Base-by-base conservation (phyloP, 2,113 vertebrate species). In the Rallus limicola region DNA sequence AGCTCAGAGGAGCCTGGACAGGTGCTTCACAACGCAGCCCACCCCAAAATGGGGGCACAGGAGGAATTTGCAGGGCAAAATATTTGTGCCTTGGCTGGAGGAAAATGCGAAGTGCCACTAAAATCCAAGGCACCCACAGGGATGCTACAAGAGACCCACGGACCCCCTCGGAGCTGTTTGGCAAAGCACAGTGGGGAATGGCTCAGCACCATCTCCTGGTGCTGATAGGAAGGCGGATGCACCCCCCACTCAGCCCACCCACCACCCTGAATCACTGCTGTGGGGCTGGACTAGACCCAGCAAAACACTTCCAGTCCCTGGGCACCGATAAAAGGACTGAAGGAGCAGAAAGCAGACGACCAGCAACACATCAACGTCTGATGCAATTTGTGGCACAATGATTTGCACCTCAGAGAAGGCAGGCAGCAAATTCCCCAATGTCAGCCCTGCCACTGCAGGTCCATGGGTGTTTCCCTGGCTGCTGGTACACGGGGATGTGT, bases 221-320 rank as follows among this genome's bases (percentile, higher is more conserved):
- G 63, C 46, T 1, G 2, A 44, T 4, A 23, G 56, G 25, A 58
- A 59, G 2, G 10, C 0, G 0, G 31, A 1, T 3, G 8, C 1
- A 6, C 16, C n/a, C n/a, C 17, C 28, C 26, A 24, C 23, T 44
- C 53, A 52, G 77, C 38, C 62, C 55, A 60, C 5, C 36, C 4
- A 21, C 34, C 64, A 36, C 20, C 24, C 26, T 1, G 2, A 4
- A 55, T 80, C 67, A 59, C 36, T 38, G 14, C 14, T 3, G 0
- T 28, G 38, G 33, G 38, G 44, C 29, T 15, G 7, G 68, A 33
- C 20, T 62, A 64, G 53, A 85, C 25, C 70, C 31, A 71, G 36
- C 36, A n/a, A 87, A 71, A 46, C 46, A 25, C 36, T 50, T 72
- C 29, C 38, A 64, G 28, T 48, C 71, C 24, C 6, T 64, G 56